phyloP scores from a whole-genome alignment of 2,113 vertebrate genomes.

The Empidonax traillii region DNA sequence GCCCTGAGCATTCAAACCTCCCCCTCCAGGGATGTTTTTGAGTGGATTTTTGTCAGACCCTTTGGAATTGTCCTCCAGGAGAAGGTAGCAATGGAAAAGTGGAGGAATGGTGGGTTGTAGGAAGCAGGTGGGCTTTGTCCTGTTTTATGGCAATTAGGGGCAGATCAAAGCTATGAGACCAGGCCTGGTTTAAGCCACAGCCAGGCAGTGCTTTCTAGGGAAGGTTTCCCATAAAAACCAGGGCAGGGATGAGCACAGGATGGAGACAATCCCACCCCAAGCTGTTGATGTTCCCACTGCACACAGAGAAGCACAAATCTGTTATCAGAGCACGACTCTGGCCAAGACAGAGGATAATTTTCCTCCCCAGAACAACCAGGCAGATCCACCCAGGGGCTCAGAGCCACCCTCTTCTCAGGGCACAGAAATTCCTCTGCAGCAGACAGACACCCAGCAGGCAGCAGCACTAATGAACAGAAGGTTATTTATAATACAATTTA shows the following conservation, averaged over 20 bases:
- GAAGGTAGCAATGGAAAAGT: accelerated
- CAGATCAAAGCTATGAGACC: not conserved
- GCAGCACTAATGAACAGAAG: not conserved
- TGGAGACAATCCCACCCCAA: not conserved
- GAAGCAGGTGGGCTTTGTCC: not conserved
- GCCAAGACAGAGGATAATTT: not conserved
- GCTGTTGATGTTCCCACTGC: accelerated
- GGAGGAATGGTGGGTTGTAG: not conserved
- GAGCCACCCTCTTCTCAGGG: not conserved
- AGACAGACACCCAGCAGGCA: not conserved
- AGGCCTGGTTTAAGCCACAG: not conserved
- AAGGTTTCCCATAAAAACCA: not conserved
- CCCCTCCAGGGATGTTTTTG: not conserved
- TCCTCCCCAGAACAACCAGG: not conserved
- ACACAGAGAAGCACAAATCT: not conserved
- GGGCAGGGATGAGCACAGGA: not conserved
- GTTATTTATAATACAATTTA: not conserved
- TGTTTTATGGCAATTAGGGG: not conserved
- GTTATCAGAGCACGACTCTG: not conserved
- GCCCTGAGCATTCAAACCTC: not conserved
- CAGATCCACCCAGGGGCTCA: not conserved
- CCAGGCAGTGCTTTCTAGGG: not conserved
- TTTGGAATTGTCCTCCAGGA: not conserved
- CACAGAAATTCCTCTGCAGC: not conserved
- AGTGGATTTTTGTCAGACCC: accelerated